Base-by-base conservation (phyloP, 2,797 vertebrate genomes). In the Coilia nasus region DNA sequence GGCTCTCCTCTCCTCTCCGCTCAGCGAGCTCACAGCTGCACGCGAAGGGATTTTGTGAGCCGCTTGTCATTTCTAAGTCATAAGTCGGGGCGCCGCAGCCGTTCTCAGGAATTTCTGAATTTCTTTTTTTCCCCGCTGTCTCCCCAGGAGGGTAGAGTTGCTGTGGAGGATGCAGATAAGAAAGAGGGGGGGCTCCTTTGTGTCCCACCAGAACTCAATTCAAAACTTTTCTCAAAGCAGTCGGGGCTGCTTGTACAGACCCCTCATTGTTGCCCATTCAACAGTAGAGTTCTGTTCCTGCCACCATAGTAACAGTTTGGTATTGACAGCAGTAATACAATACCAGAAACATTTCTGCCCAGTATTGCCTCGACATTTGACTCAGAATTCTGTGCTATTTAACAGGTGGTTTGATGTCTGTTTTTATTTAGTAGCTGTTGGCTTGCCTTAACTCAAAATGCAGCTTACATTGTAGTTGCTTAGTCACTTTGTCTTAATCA, bases 41-140 rank as follows among this genome's bases (percentile, higher is more conserved):
- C 82, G 83, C 59, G 56, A 67, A 81, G 81, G 81, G 1, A 60
- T 54, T 35, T 88, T 85, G 41, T 56, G 56, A 81, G 82, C 41
- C 19, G 17, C 71, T 78, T 44, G 31, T 44, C 71, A 78, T 44
- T 78, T 78, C 71, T 78, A 41, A 78, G 71, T 41, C 35, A 41
- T 41, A 41, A 54, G 14, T 44, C 35, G 23, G 35, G 71, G 31
- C 41, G 71, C 71, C 41, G 35, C 71, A 78, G 31, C 71, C 71
- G 71, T 78, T 78, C 35, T 11, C 21, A 21, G 71, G 71, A 78
- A 78, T 78, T 44, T 78, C 17, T 9, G 31, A 15, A 78, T 7
- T 41, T 71, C 31, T 62, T 62, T 62, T 23, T 62, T n/a, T 62
- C 2, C 7, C 50, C 50, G 50, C 1, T 44, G 71, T 78, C 71